Evolutionary conservation across 2,113 vertebrate species (phyloP), one percentile per base, ranked within the genome.

Genomic region (Anarrhichthys ocellatus): DNA sequence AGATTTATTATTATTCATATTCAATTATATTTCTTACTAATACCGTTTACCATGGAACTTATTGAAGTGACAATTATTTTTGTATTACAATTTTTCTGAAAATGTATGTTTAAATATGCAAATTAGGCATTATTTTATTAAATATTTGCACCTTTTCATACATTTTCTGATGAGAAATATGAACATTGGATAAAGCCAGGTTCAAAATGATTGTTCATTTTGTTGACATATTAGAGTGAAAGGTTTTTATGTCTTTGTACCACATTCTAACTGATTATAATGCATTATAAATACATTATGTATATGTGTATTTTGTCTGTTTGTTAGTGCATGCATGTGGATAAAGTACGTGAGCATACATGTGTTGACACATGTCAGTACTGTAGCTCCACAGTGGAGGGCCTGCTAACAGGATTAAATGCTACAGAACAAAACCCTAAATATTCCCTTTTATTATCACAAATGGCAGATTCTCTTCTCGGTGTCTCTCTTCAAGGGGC

Each of bases 391-490:
- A 83, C 74, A 73, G 67, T 56, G 61, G 34, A 84, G 74, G 71
- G 64, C 65, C 27, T 1, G 24, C 73, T 83, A 54, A 65, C 68
- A 87, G 76, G 61, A 83, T 83, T 11, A 65, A 85, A 69, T 72
- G 71, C 69, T 86, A 73, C 84, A 76, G 82, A 88, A 74, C 75
- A 64, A 80, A 91, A 82, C 76, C 87, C 78, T 83, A 90, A 91
- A 92, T 93, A 92, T 89, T 92, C 88, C 46, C 80, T 93, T 93
- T 92, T 89, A 94, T 91, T 83, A 85, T 80, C 85, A 80, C 70
- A 92, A 92, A 93, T 90, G 89, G 87, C 86, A 89, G 85, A 82
- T 82, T 87, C 83, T 90, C 83, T 86, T 89, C 65, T 34, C 52
- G 78, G 84, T 62, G 79, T 73, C 62, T 85, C 83, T 89, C 88